Conservation (phyloP, 2,888 invertebrate genomes). For the Stramonita haemastoma region DNA sequence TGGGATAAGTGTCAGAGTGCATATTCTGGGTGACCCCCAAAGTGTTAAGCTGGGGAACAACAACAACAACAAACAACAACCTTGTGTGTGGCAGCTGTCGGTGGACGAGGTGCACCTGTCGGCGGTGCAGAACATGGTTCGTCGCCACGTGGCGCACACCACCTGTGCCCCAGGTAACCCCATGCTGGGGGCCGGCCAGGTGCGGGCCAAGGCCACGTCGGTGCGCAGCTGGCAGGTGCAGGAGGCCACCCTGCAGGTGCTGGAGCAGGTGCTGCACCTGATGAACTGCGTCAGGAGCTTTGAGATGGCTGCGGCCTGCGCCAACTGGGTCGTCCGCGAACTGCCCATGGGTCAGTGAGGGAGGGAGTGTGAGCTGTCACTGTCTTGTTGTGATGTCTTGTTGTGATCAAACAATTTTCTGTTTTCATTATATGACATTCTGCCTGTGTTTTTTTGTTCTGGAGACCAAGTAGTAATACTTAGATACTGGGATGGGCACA, state of each 20-base stretch:
- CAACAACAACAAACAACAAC: too few relatives aligned
- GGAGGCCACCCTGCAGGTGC: constrained; percentile 56
- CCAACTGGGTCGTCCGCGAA: constrained; percentile 66
- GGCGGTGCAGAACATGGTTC: constrained; percentile 67
- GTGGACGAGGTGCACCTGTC: constrained; percentile 64
- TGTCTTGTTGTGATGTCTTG: too few relatives aligned
- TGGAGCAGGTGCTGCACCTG: constrained; percentile 56
- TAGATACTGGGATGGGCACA: too few relatives aligned
- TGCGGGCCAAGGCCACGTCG: not conserved
- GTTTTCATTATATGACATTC: too few relatives aligned
- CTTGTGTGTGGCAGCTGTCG: constrained; percentile 54
- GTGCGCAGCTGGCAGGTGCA: constrained; percentile 65
- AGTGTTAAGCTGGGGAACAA: too few relatives aligned
- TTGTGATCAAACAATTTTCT: too few relatives aligned
- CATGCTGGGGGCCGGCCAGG: constrained; percentile 35
- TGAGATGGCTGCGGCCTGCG: constrained; percentile 67
- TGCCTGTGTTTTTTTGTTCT: too few relatives aligned
- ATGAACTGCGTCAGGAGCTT: constrained; percentile 60
- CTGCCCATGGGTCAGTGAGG: constrained; percentile 64
- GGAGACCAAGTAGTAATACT: too few relatives aligned
- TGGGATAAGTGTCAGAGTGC: too few relatives aligned
- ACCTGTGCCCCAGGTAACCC: constrained; percentile 32
- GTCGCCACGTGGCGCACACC: constrained; percentile 51
- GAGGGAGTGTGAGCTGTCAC: too few relatives aligned
- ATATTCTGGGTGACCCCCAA: too few relatives aligned